phyloP scores from a whole-genome alignment of 2,113 vertebrate genomes.

The Oreochromis aureus region DNA sequence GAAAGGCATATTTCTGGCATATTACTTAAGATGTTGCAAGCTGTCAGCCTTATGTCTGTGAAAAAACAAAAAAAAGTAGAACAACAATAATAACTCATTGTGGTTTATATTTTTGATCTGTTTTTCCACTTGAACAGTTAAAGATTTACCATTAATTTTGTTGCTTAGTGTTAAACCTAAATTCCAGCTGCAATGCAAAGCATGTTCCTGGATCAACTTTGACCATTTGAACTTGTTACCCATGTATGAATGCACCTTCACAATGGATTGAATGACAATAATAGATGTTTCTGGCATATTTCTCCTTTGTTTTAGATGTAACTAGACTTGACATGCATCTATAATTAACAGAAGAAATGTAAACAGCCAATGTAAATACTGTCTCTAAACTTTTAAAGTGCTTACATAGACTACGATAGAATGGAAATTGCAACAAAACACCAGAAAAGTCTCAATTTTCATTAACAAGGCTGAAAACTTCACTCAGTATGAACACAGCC shows the following conservation, averaged over 20 bases:
- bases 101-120: not conserved
- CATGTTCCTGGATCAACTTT: not conserved
- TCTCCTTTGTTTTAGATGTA: not conserved
- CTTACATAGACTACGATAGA: not conserved
- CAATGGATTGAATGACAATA: not conserved
- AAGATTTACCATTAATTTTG: not conserved
- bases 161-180: not conserved
- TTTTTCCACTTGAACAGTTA: not conserved
- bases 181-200: not conserved
- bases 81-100: not conserved
- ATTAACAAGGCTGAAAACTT: not conserved
- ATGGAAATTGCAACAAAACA: not conserved
- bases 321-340: not conserved
- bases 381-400: not conserved
- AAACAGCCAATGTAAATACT: not conserved
- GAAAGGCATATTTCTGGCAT: not conserved
- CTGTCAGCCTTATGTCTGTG: not conserved
- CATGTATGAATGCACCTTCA: not conserved
- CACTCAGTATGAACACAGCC: not conserved
- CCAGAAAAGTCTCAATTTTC: not conserved
- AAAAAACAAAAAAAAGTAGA: not conserved
- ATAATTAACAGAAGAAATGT: not conserved
- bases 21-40: not conserved
- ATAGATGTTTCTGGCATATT: not conserved
- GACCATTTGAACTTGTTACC: not conserved